A percentile compares a stretch with the other conserved stretches of the same genome.
phyloP scores from a whole-genome alignment of 1,140 invertebrate species.

The Nymphalis io region DNA sequence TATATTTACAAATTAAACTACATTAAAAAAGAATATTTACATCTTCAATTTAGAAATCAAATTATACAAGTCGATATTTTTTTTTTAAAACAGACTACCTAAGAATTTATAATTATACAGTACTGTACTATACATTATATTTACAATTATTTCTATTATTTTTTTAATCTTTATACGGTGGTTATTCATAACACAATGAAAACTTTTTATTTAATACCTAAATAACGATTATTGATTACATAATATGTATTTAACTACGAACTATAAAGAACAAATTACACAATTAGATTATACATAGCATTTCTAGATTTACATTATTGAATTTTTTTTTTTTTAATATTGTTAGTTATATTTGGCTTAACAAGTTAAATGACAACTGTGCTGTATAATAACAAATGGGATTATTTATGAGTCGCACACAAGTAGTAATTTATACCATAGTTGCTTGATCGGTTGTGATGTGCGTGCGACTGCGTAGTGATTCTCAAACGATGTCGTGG shows the following conservation, averaged over 20 bases:
- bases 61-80: background rate
- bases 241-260: slow-evolving; percentile 7
- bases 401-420: slow-evolving; percentile 17
- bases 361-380: background rate
- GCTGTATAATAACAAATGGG: background rate
- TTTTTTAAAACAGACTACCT: background rate
- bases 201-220: background rate
- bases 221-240: background rate
- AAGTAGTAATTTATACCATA: slow-evolving; percentile 46
- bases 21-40: slow-evolving; percentile 2
- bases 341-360: background rate
- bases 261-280: slow-evolving; percentile 15
- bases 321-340: background rate
- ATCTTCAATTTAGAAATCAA: background rate
- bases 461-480: slow-evolving; percentile 60
- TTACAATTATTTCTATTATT: slow-evolving; percentile 2
- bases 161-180: background rate
- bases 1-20: slow-evolving; percentile 16
- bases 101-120: background rate
- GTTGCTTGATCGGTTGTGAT: slow-evolving; percentile 55
- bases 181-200: background rate
- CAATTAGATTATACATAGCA: slow-evolving; percentile 18
- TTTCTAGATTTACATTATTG: slow-evolving; percentile 6
- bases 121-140: background rate
- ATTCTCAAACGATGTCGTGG: slow-evolving; percentile 79